Base-by-base conservation (phyloP, 92 coral and sea anemone genomes). In the Hydrozoanthus gracilis region DNA sequence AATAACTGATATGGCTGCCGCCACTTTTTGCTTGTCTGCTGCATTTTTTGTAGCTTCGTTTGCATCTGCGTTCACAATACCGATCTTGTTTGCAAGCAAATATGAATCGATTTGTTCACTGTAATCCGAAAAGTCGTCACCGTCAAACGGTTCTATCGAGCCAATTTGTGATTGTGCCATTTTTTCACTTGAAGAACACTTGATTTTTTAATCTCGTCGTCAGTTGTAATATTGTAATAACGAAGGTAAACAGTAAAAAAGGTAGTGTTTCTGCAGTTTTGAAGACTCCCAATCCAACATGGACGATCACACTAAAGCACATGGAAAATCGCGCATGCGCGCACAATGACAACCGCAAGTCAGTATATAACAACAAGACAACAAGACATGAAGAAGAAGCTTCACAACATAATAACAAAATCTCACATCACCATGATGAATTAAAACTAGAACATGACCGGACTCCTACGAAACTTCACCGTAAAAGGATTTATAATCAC, bases 1-100 rank as follows among this genome's bases (percentile, higher is more conserved):
- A 12, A 85, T 73, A 6, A 85, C 71, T 16, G 82, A 85, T 39
- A 85, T 85, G 3, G 69, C n/a, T 5, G 66, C 82, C 3, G 88
- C 88, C 8, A 86, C 89, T 66, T 76, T 76, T 65, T 51, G 65
- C 73, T 68, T 4, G 27, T 68, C 73, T 75, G 79, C 62, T 20
- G 79, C 62, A 3, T 75, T 75, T 46, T 18, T 15, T 3, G 20
- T 74, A 51, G 60, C 55, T 2, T 47, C 52, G 51, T 8, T 74
- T 2, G 79, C 50, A 74, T 46, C 79, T 27, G 51, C 52, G 0
- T 4, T 52, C 60, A 74, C 52, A 8, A 12, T 10, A 9, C 79
- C 79, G 0, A 74, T 74, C 4, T 74, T 74, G 2, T 74, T 74
- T 74, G 54, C 79, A 4, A 74, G n/a, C 3, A 74, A 20, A 51